phyloP scores from a whole-genome alignment of 2,113 vertebrate genomes.

The Mus spicilegus region DNA sequence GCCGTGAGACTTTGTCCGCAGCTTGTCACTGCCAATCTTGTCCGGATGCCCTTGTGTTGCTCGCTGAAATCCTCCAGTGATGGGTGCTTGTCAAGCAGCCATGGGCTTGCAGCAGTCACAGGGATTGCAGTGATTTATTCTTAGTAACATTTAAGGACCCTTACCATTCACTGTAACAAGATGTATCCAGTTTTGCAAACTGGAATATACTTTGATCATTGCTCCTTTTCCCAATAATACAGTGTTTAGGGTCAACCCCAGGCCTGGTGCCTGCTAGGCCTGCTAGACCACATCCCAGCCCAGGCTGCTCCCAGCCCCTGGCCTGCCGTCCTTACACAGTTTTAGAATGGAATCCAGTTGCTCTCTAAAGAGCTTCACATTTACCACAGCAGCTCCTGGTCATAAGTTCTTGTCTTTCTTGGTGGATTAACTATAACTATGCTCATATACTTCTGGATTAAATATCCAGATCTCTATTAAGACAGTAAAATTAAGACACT shows the following conservation, averaged over 20 bases:
- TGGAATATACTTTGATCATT: slow-evolving; percentile 16
- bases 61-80: slow-evolving; percentile 17
- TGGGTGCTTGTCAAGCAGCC: slow-evolving; percentile 13
- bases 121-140: not conserved
- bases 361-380: slow-evolving; percentile 13
- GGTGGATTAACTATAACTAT: slow-evolving; percentile 28
- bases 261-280: not conserved
- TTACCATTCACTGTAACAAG: not conserved
- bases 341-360: slow-evolving; percentile 44
- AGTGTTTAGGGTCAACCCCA: not conserved
- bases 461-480: slow-evolving; percentile 30
- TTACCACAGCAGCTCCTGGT: slow-evolving; percentile 10
- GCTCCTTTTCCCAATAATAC: not conserved
- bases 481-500: slow-evolving; percentile 19
- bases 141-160: slow-evolving; percentile 15
- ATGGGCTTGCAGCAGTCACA: not conserved
- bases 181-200: slow-evolving; percentile 46
- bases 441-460: slow-evolving; percentile 48
- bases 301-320: not conserved
- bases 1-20: not conserved
- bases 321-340: not conserved
- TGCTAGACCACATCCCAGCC: not conserved
- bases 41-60: not conserved
- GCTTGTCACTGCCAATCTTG: not conserved
- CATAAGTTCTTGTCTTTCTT: slow-evolving; percentile 16